Evolutionary conservation across 2,888 invertebrate genomes (phyloP).

Genomic region (Pyrrhopygopsis socrates): DNA sequence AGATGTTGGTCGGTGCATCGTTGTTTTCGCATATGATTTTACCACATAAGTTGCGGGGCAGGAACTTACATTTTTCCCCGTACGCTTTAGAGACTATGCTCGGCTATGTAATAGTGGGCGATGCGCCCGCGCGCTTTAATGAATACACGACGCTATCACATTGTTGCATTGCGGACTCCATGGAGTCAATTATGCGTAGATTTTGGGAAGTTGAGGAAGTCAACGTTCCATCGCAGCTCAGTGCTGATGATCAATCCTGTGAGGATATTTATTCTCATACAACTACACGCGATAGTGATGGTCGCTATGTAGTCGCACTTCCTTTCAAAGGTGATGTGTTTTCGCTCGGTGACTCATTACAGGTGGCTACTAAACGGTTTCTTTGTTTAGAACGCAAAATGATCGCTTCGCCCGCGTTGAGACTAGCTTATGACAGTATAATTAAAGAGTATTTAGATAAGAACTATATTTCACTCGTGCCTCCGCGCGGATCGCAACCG

Average conservation of each 20-base stretch:
- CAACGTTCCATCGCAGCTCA: neutral
- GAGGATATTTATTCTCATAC: slow-evolving; percentile 37
- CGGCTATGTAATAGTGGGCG: slow-evolving; percentile 32
- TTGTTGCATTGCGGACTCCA: neutral
- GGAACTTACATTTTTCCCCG: too few relatives aligned
- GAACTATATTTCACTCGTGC: neutral
- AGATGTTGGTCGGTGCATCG: too few relatives aligned
- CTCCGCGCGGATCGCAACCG: neutral
- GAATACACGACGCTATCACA: neutral
- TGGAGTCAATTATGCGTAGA: slow-evolving; percentile 37
- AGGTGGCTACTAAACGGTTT: neutral
- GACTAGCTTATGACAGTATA: slow-evolving; percentile 33
- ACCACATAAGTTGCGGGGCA: too few relatives aligned
- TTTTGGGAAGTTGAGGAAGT: slow-evolving; percentile 43
- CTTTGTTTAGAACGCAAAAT: slow-evolving; percentile 43
- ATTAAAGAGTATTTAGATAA: slow-evolving; percentile 53
- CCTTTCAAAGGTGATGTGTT: slow-evolving; percentile 34
- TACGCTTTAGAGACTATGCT: slow-evolving; percentile 34
- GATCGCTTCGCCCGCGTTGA: neutral
- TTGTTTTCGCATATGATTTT: slow-evolving; percentile 46
- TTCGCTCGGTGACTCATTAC: neutral
- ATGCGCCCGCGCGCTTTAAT: neutral
- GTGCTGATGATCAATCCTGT: slow-evolving; percentile 43
- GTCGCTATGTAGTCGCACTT: slow-evolving; percentile 36
- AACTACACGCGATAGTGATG: slow-evolving; percentile 34